Evolutionary conservation across 2,113 vertebrate genomes (phyloP).

Genomic region (Calonectris borealis): DNA sequence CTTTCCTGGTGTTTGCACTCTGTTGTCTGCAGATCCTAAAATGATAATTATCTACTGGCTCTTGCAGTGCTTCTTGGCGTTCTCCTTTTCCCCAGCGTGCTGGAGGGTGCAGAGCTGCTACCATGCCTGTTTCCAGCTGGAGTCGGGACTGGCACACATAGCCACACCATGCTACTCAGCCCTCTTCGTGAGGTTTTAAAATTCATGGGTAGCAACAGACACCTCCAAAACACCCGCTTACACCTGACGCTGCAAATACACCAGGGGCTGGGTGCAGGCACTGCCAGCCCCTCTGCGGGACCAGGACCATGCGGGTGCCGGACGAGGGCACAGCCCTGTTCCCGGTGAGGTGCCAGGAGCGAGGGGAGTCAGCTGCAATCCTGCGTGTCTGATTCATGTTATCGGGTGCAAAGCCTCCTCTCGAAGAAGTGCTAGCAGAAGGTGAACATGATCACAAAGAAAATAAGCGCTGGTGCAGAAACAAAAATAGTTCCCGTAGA

Average conservation of each 20-base stretch:
- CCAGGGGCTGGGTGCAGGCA: not conserved
- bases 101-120: not conserved
- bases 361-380: not conserved
- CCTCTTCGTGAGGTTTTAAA: not conserved
- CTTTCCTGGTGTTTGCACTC: slow-evolving; percentile 10
- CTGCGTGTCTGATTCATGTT: not conserved
- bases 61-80: not conserved
- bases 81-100: not conserved
- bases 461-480: not conserved
- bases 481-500: not conserved
- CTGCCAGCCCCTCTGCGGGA: not conserved
- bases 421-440: not conserved
- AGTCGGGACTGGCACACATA: not conserved
- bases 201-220: not conserved
- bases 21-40: not conserved
- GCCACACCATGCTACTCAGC: not conserved
- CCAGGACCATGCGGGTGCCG: rapidly evolving
- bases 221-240: not conserved
- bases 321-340: not conserved
- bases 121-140: not conserved
- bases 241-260: not conserved
- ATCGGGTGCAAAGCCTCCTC: not conserved
- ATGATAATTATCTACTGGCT: not conserved
- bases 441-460: not conserved
- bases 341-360: rapidly evolving